Conservation (phyloP, 2,113 vertebrate species). For the Merops nubicus region DNA sequence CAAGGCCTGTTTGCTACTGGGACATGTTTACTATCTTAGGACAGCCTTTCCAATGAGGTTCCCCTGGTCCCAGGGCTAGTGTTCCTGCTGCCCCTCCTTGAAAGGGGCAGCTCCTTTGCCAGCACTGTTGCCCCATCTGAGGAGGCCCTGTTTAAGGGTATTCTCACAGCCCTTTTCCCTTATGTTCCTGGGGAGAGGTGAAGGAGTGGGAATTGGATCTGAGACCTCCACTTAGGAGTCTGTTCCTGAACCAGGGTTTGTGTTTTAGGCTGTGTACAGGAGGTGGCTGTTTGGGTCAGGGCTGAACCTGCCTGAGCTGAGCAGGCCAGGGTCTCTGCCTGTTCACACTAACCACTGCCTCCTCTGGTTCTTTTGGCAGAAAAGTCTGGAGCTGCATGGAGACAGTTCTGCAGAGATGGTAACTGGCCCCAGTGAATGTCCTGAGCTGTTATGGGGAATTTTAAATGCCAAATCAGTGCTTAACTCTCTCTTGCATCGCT, state of each 20-base stretch:
- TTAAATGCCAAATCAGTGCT: not conserved
- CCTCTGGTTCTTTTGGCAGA: not conserved
- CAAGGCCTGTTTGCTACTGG: not conserved
- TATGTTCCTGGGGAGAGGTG: not conserved
- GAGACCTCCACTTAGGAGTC: not conserved
- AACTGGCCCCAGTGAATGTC: not conserved
- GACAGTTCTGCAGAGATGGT: not conserved
- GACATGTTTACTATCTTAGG: not conserved
- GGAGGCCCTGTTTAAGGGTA: not conserved
- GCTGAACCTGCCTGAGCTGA: not conserved
- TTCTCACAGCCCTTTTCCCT: not conserved
- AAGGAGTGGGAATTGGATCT: not conserved
- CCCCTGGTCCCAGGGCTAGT: not conserved
- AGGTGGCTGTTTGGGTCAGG: not conserved
- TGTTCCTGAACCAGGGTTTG: not conserved
- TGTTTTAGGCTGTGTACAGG: not conserved
- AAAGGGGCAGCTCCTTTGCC: constrained; percentile 1
- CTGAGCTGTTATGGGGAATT: not conserved
- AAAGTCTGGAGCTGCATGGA: not conserved
- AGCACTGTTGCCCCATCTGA: constrained; percentile 8
- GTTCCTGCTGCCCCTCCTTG: not conserved
- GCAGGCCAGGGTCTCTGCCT: not conserved
- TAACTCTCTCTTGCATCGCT: not conserved
- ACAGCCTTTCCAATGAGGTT: not conserved
- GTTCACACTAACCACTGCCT: not conserved